Conservation (phyloP, 2,888 invertebrate species). For the Pasiphila rectangulata region DNA sequence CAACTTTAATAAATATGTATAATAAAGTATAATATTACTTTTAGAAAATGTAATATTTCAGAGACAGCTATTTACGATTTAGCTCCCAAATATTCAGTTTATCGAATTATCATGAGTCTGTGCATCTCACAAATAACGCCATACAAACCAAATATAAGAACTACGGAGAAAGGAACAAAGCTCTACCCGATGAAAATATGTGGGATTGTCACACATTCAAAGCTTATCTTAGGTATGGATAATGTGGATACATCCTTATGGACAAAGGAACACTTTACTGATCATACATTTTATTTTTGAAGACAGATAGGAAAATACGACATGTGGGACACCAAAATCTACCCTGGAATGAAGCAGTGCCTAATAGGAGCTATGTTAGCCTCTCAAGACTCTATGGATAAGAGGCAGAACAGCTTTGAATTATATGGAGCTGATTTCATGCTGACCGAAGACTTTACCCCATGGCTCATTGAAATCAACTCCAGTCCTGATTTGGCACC, state of each 20-base stretch:
- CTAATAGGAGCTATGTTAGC: conserved; percentile 90
- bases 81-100: conserved; percentile 94
- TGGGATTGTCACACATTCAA: conserved; percentile 94
- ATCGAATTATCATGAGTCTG: conserved; percentile 93
- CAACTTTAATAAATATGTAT: too few species aligned
- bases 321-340: conserved; percentile 91
- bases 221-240: conserved; percentile 81
- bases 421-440: conserved; percentile 97
- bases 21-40: neutral
- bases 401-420: conserved; percentile 91
- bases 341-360: conserved; percentile 92
- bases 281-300: conserved; percentile 42
- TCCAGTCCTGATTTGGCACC: conserved; percentile 95
- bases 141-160: conserved; percentile 94
- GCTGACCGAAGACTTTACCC: conserved; percentile 91
- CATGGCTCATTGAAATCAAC: conserved; percentile 97
- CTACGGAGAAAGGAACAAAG: conserved; percentile 84
- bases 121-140: conserved; percentile 96
- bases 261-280: conserved; percentile 25
- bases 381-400: conserved; percentile 92
- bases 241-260: too few species aligned
- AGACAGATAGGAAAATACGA: conserved; percentile 87
- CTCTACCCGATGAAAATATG: conserved; percentile 95
- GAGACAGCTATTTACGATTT: conserved; percentile 95
- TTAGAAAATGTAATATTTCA: conserved; percentile 49